Base-by-base conservation (phyloP, 2,888 invertebrate genomes). In the Coecobrya sp. region DNA sequence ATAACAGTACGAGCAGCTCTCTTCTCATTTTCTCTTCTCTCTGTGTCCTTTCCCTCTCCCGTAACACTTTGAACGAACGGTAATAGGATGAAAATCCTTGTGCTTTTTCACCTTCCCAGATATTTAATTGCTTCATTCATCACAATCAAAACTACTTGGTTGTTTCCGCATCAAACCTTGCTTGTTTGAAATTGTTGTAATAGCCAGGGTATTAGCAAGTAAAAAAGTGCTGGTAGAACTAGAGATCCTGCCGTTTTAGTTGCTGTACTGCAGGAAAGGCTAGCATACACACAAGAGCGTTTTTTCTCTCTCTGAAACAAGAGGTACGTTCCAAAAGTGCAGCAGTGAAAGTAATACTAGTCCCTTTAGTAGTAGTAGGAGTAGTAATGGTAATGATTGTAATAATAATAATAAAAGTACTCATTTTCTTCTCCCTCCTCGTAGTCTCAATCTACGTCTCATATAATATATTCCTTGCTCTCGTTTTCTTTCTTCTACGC, bases 81-180 rank as follows among this genome's bases (percentile, higher is more conserved):
- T 91, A 86, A 91, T 85, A 81, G 91, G 91, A 91, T 76, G 85
- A 79, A 79, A 91, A 91, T 91, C 91, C 91, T 91, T 91, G 91
- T 91, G 91, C 91, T 91, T 91, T 91, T 86, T 91, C 91, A 91
- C 91, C 91, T 91, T 91, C 91, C 86, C 79, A 86, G 86, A 91
- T 91, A 91, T 91, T 91, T 91, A 91, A 91, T 91, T 91, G 91
- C 91, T 91, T 91, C 91, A 91, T 91, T 91, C 91, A 91, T 91
- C 91, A 91, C 91, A 91, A 91, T 91, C 91, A 91, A 85, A 90
- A 79, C 86, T 91, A 86, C 86, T 86, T 79, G 79, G 55, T 81
- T 91, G 86, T 79, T 86, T 91, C 86, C 91, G 76, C 70, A 90
- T 85, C 90, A 90, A 90, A 89, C 55, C 82, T 45, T n/a, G 16